Base-by-base conservation (phyloP, 2,797 vertebrate genomes). In the Rhinella marina region DNA sequence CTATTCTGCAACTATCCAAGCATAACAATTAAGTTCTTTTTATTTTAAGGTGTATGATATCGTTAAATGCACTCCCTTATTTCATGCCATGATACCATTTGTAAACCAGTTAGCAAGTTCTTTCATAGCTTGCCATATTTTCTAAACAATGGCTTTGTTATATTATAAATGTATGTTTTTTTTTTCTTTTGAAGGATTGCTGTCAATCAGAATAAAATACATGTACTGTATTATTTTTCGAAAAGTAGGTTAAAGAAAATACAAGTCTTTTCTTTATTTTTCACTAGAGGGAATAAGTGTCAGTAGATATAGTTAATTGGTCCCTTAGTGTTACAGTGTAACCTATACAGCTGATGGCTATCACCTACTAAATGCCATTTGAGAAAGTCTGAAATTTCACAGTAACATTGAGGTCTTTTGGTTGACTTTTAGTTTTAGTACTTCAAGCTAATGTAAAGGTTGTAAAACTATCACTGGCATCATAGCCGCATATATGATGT, bases 231-330 rank as follows among this genome's bases (percentile, higher is more conserved):
- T 41, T 41, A 41, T 41, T 76, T 66, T 68, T 57, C 70, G 21
- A 82, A 89, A 86, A 86, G 70, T 86, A 86, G 88, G 88, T 82
- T 89, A 77, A 81, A 82, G 59, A 72, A 57, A 86, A 82, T 66
- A 41, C 84, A 66, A 32, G 29, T 73, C 72, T 81, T 81, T 76
- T 61, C 56, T 76, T 82, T 82, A 23, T 82, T 89, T 88, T 89
- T 86, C 25, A 86, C 88, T 89, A 72, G 41, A 84, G 85, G 88
- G 88, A 86, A 83, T 83, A 89, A 50, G 70, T 89, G 88, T 83
- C 84, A 89, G 85, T 72, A 89, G 56, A 79, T 83, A 86, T 56
- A 84, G 52, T 86, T 89, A 89, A 89, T 89, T 89, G 88, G 88
- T 89, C 88, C 88, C 88, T 83, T 72, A 86, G 88, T 89, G 88